Evolutionary conservation across 2,113 vertebrate species (phyloP), one percentile per base, ranked within the genome.

Genomic region (Solea solea): DNA sequence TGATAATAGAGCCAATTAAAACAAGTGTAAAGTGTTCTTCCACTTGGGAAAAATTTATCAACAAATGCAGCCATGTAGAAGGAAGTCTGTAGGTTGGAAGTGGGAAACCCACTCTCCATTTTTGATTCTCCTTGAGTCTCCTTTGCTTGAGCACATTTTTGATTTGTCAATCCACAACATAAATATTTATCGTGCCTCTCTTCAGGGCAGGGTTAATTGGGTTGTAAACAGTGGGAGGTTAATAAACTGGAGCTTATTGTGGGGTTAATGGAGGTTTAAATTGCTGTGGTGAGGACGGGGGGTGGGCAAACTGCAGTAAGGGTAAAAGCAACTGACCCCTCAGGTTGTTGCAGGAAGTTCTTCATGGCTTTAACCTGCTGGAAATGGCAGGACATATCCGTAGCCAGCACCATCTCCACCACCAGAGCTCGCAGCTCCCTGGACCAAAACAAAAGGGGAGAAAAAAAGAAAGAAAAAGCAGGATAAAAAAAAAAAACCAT

Each of bases 331-430:
- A 95, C 97, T 95, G 84, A 99, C 97, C 96, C 96, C 92, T 99
- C 97, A 4, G 97, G 97, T 73, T 97, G 97, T 82, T 97, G 98
- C 45, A 99, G 86, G 81, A 95, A 96, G 60, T 96, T 98, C 92
- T 98, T 98, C 98, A 99, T 98, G 64, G 96, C 92, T 92, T 98
- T 99, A 84, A 99, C 96, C 86, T 99, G 97, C 86, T 99, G 98
- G 90, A 99, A 99, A 86, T 98, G 97, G 92, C 96, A 98, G 74
- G 97, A 98, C 98, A 99, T 99, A 78, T 99, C 97, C 0, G 98
- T 99, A 74, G 97, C 96, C 92, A 99, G 88, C 80, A 99, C 97
- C 97, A 99, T 98, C 93, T 99, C 96, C 78, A 98, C 95, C 84
- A 99, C 97, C 79, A 99, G 91, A 64, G 96, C 92, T 75, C 97